Evolutionary conservation across 2,797 vertebrate genomes (phyloP).

Genomic region (Peromyscus nudipes): DNA sequence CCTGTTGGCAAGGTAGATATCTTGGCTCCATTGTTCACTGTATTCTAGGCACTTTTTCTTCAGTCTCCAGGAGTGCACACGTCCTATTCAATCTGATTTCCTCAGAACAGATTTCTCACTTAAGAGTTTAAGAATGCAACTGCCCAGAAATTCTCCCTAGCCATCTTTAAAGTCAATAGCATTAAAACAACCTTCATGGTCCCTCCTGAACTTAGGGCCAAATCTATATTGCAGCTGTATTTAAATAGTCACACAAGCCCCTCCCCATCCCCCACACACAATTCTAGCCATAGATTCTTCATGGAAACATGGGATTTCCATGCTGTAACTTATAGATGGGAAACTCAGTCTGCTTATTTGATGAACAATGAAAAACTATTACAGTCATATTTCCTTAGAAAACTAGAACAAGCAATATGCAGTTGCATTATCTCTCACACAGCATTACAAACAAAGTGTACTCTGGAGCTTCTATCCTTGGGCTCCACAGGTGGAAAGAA

Average conservation of each 20-base stretch:
- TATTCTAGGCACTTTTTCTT: slow-evolving; percentile 44
- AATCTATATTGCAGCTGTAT: slow-evolving; percentile 76
- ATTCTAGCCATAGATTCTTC: slow-evolving; percentile 29
- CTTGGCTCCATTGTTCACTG: neutral
- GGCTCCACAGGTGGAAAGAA: neutral
- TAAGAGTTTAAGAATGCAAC: slow-evolving; percentile 75
- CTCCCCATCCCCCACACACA: neutral
- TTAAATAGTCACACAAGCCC: slow-evolving; percentile 30
- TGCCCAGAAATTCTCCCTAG: slow-evolving; percentile 79
- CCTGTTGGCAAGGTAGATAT: neutral
- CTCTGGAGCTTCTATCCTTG: neutral
- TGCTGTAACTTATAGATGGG: neutral
- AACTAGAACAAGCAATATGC: neutral
- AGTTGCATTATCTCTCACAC: neutral
- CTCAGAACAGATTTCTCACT: slow-evolving; percentile 82
- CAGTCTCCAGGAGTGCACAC: slow-evolving; percentile 55
- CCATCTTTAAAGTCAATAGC: slow-evolving; percentile 84
- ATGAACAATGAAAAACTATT: neutral
- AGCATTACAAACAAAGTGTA: neutral
- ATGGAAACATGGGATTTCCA: slow-evolving; percentile 24
- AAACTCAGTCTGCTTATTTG: slow-evolving; percentile 45
- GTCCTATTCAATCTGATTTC: slow-evolving; percentile 72
- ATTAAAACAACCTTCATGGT: slow-evolving; percentile 82
- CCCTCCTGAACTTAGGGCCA: slow-evolving; percentile 71
- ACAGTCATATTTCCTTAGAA: neutral